A percentile compares a stretch with the other conserved stretches of the same genome.
phyloP scores from a whole-genome alignment of 37 sponge, comb jelly and placozoan genomes.

The Oscarella lobularis region DNA sequence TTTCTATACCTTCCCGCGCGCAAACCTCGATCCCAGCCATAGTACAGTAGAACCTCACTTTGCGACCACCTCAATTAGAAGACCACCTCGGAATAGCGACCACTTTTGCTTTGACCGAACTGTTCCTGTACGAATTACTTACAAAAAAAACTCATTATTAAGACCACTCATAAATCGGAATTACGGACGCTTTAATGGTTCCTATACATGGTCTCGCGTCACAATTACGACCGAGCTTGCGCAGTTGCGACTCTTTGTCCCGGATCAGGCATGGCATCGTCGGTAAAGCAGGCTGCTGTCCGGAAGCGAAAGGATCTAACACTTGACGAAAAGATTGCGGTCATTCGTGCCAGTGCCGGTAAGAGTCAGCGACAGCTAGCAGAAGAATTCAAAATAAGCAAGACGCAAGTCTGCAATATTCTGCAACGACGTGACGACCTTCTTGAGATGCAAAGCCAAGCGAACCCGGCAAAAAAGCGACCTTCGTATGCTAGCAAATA shows the following conservation, averaged over 20 bases:
- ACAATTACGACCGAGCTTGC: no score
- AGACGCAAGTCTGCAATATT: not conserved
- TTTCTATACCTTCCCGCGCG: not conserved
- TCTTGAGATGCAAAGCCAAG: no score
- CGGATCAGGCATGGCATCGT: no score
- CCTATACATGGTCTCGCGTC: no score
- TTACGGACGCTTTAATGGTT: no score
- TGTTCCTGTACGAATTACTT: not conserved
- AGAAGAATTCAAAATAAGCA: not conserved
- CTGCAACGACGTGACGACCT: not conserved
- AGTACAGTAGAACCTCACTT: not conserved
- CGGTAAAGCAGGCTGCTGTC: no score
- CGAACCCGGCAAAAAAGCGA: not conserved
- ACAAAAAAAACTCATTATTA: no score
- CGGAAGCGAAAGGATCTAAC: no score
- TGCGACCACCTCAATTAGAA: not conserved
- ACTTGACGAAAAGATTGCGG: not conserved
- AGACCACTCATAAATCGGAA: no score
- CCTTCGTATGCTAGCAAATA: slow-evolving; percentile 2
- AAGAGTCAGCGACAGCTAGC: not conserved
- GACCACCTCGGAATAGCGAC: not conserved
- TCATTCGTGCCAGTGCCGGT: not conserved
- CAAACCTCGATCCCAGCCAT: not conserved
- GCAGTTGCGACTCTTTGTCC: no score
- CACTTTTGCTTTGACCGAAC: not conserved